Evolutionary conservation across 2,113 vertebrate genomes (phyloP), one percentile per base, ranked within the genome.

Genomic region (Helogale parvula): DNA sequence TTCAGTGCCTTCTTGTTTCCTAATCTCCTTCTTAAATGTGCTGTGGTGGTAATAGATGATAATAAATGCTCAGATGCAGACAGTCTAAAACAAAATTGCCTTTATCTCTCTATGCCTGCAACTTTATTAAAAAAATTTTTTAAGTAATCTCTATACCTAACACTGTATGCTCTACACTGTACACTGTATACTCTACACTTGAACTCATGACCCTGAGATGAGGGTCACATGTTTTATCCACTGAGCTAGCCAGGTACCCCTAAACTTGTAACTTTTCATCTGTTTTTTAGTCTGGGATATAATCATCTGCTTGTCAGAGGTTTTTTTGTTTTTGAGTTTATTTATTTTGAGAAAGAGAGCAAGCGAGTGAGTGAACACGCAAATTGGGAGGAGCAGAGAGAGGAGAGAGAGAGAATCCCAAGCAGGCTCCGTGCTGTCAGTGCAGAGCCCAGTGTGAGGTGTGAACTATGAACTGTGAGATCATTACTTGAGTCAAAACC

Each of bases 291-390:
- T 65, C 33, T 72, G 52, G 19, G 31, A 25, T 65, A 71, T 60
- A 81, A 88, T 89, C 65, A 90, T 88, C 90, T 96, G 33, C 41
- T 63, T 15, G 90, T 80, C 13, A 93, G 50, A 83, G 31, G 15
- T 50, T 23, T 60, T 60, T 60, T 23, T 60, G 57, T 60, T 60
- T 60, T 60, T 60, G 21, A 60, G 57, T 60, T 60, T 60, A 60
- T 60, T 60, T 60, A 60, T 23, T 60, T 60, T 23, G 57, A 60
- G 21, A 60, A 19, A 60, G 54, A 57, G 54, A 54, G 57, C 8
- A 21, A 60, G 57, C 41, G 41, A 41, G 41, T 41, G 41, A 41
- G 41, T 41, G 41, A 41, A 41, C 41, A 41, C 41, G 5, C 19
- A 23, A 60, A 60, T 60, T 60, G 57, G 57, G 57, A 8, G 57